Evolutionary conservation across 2,113 vertebrate species (phyloP).

Genomic region (Gopherus evgoodei): DNA sequence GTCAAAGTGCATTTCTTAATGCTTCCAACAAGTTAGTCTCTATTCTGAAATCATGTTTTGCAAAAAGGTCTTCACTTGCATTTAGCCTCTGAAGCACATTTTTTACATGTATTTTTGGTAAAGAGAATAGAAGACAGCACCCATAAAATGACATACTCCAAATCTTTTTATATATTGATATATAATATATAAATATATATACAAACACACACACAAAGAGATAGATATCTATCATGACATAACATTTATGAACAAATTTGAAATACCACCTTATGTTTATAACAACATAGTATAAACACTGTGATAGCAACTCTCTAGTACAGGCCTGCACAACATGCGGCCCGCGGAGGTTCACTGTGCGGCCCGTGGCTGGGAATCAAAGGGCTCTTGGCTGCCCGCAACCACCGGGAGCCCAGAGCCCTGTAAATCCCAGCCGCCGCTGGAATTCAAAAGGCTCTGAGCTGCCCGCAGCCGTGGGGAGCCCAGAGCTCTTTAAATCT

Average conservation of each 20-base stretch:
- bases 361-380: too few species aligned
- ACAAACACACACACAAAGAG: too few species aligned
- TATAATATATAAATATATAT: fast-evolving
- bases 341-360: too few species aligned
- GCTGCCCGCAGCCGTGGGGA: too few species aligned
- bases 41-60: neutral
- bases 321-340: too few species aligned
- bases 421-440: too few species aligned
- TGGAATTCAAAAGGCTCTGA: too few species aligned
- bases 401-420: too few species aligned
- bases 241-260: neutral
- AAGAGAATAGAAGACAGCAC: neutral
- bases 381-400: too few species aligned
- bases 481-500: too few species aligned
- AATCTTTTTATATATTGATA: neutral
- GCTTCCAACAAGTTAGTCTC: neutral
- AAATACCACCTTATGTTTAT: neutral
- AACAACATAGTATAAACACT: neutral
- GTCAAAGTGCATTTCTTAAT: neutral
- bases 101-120: neutral
- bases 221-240: neutral
- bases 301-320: neutral
- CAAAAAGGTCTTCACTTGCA: neutral
- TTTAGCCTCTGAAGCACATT: neutral
- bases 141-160: neutral